Percentiles rank a stretch among this genome's conserved stretches.
Conservation (phyloP, 2,113 vertebrate genomes). For the Heterotilapia buettikoferi region DNA sequence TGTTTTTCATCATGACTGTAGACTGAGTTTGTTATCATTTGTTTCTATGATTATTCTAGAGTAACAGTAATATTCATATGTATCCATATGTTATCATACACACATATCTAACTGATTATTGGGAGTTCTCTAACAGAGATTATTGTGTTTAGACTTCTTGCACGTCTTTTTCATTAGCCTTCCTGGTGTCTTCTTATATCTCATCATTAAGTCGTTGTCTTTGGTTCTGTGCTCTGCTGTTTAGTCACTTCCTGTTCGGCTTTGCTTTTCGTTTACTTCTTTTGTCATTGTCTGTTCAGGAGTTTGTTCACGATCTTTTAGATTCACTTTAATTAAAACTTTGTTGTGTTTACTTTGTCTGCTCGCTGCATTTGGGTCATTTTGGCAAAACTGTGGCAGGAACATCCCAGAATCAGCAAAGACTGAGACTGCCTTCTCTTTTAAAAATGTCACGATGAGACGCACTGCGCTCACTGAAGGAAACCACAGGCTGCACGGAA, state of each 20-base stretch:
- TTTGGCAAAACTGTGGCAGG: fast-evolving
- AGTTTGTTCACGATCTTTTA: fast-evolving
- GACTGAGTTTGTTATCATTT: neutral
- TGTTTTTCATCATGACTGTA: neutral
- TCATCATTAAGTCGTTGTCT: neutral
- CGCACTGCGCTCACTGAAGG: neutral
- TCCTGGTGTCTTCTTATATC: neutral
- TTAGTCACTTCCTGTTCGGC: neutral
- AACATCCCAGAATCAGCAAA: neutral
- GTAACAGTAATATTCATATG: neutral
- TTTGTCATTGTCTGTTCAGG: neutral
- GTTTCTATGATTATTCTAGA: neutral
- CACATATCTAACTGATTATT: neutral
- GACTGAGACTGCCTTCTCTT: fast-evolving
- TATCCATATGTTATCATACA: fast-evolving
- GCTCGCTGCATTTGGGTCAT: neutral
- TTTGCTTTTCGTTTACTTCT: neutral
- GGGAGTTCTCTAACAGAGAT: neutral
- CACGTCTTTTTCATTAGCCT: neutral
- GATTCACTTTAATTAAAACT: neutral
- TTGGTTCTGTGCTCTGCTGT: neutral
- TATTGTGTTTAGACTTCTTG: neutral
- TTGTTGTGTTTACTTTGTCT: fast-evolving
- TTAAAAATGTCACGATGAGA: neutral
- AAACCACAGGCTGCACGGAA: neutral